A percentile compares a stretch with the other conserved stretches of the same genome.
These are phyloP conservation scores for Tachina grossa DNA, from an alignment of 2,888 invertebrate genomes.

Conservation along the genomic window DNA sequence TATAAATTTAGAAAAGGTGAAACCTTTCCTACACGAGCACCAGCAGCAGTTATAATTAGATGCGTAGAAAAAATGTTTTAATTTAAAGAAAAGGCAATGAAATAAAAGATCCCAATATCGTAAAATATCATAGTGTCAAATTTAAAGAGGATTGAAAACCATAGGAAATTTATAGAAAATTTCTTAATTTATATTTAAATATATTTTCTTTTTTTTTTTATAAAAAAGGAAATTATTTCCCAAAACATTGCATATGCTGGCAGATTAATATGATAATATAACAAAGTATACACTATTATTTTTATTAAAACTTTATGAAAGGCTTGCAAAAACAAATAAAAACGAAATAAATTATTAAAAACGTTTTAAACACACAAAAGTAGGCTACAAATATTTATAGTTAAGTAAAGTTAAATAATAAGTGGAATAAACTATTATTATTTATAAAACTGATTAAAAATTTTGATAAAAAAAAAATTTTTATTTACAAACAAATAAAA, in stretches of 20 bases:
- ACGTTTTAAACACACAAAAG: neutral
- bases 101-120: neutral
- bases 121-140: too few species aligned
- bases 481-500: slow-evolving; percentile 5
- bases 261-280: too few species aligned
- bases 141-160: neutral
- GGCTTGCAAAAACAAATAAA: neutral
- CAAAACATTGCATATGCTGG: too few species aligned
- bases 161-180: neutral
- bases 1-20: slow-evolving; percentile 31
- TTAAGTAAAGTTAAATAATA: neutral
- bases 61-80: neutral
- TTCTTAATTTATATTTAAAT: too few species aligned
- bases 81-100: neutral
- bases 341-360: slow-evolving; percentile 31
- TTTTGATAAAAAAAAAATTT: neutral
- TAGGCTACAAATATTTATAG: neutral
- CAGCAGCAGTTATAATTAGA: slow-evolving; percentile 42
- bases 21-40: neutral
- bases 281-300: too few species aligned
- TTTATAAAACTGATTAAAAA: neutral
- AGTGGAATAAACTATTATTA: neutral
- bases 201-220: too few species aligned
- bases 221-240: too few species aligned
- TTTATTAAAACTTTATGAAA: too few species aligned